phyloP scores from a whole-genome alignment of 92 coral and sea anemone species.

The Porites cylindrica region DNA sequence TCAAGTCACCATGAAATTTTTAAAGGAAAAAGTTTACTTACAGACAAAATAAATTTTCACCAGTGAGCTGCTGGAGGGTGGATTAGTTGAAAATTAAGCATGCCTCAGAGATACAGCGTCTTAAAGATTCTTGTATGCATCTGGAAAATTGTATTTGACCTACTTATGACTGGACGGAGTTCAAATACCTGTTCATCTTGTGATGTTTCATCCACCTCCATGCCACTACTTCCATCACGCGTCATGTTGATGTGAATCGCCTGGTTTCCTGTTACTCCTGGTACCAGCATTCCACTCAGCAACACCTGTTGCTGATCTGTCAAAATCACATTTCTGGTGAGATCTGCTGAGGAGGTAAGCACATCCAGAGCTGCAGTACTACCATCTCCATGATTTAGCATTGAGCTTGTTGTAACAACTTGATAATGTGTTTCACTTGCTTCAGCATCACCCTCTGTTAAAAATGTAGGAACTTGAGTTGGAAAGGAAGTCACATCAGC shows the following conservation, averaged over 20 bases:
- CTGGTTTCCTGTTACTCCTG: constrained; percentile 72
- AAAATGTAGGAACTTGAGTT: constrained; percentile 90
- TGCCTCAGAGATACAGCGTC: too few relatives aligned
- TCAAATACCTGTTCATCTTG: constrained; percentile 32
- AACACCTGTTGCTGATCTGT: constrained; percentile 81
- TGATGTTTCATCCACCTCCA: constrained; percentile 28
- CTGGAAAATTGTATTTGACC: neutral
- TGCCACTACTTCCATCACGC: constrained; percentile 23
- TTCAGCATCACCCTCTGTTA: constrained; percentile 96
- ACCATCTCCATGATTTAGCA: constrained; percentile 49
- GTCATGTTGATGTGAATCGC: constrained; percentile 75
- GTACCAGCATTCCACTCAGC: constrained; percentile 77
- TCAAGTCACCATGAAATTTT: too few relatives aligned
- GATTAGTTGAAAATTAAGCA: too few relatives aligned
- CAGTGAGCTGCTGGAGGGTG: too few relatives aligned
- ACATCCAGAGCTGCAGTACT: constrained; percentile 62
- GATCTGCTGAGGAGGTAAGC: constrained; percentile 79
- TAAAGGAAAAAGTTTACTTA: too few relatives aligned
- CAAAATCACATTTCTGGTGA: constrained; percentile 70
- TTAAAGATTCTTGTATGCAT: too few relatives aligned
- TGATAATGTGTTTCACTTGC: constrained; percentile 78
- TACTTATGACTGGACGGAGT: too few relatives aligned
- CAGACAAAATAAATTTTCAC: too few relatives aligned
- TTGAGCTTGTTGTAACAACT: constrained; percentile 77
- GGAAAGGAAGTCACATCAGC: constrained; percentile 82